phyloP scores from a whole-genome alignment of 2,888 invertebrate species.

The Ormia ochracea region DNA sequence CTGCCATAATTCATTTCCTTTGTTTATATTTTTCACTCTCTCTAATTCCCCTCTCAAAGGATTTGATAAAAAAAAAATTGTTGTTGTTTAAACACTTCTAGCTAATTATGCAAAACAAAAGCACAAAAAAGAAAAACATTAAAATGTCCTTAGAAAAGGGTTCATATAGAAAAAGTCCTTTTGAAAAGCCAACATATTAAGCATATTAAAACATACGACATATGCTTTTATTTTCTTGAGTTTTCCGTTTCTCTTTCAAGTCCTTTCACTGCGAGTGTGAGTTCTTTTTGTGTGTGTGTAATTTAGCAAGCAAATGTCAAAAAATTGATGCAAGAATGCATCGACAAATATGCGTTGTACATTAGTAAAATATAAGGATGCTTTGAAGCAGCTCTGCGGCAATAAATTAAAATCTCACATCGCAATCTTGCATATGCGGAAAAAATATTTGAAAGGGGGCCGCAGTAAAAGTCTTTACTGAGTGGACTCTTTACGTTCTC shows the following conservation, averaged over 20 bases:
- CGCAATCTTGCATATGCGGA: too few species aligned
- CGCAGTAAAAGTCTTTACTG: too few species aligned
- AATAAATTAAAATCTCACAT: conserved; percentile 47
- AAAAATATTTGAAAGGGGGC: background rate
- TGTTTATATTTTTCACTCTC: background rate
- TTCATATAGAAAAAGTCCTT: background rate
- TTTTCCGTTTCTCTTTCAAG: background rate
- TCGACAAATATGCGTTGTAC: conserved; percentile 14
- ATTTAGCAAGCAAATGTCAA: conserved; percentile 52
- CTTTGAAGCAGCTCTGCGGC: conserved; percentile 47
- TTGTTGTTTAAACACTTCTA: conserved; percentile 31
- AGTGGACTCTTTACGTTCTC: too few species aligned
- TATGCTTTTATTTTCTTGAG: conserved; percentile 42
- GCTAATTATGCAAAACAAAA: conserved; percentile 50
- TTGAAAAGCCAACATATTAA: conserved; percentile 14
- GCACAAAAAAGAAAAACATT: conserved; percentile 8
- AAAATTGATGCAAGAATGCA: conserved; percentile 50
- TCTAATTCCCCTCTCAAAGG: background rate
- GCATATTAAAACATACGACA: conserved; percentile 27
- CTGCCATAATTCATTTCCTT: background rate
- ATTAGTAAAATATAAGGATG: conserved; percentile 3
- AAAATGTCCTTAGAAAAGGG: conserved; percentile 24
- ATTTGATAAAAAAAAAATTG: conserved; percentile 8
- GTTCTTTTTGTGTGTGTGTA: conserved; percentile 1
- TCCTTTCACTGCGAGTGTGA: background rate